Base-by-base conservation (phyloP, 2,888 invertebrate species). In the Escarpia spicata region DNA sequence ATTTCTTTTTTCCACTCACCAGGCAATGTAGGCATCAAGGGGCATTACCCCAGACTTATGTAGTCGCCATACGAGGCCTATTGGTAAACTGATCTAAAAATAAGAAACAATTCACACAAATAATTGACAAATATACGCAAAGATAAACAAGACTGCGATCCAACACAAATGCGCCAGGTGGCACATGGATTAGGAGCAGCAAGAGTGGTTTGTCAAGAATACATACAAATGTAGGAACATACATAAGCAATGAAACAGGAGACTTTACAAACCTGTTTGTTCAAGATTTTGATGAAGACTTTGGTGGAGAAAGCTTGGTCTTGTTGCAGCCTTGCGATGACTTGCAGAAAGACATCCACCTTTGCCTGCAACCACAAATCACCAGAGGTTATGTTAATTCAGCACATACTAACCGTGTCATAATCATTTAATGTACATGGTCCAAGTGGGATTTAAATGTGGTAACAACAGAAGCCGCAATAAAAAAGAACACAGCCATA, bases 241-340 rank as follows among this genome's bases (percentile, higher is more conserved):
- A 52, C 52, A 3, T 52, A 52, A 52, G 52, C 52, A 52, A 52
- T 12, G 52, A 9, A 52, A 75, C 2, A 75, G 19, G 26, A 75
- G 75, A 75, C 75, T 75, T 75, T 26, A n/a, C n/a, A n/a, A 75
- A 75, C 75, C 75, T 75, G 75, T 75, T 75, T 75, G 75, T 75
- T 75, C 75, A 75, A 75, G 75, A 75, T 26, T 75, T 75, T 75
- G 19, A 75, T 75, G 75, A 75, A 75, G 75, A 75, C 75, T 75
- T 75, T 75, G 26, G 75, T 75, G 75, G 75, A 75, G 75, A 75
- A 75, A 75, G 75, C 75, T 75, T 75, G 75, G n/a, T n/a, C 75
- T 26, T 75, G 75, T 75, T 75, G 75, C 75, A 75, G 19, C 19
- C 75, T 75, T n/a, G 75, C 75, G 6, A 75, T 75, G 75, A 75